These are phyloP conservation scores for Zosterops lateralis DNA, from an alignment of 2,113 vertebrate species.

Conservation along the genomic window DNA sequence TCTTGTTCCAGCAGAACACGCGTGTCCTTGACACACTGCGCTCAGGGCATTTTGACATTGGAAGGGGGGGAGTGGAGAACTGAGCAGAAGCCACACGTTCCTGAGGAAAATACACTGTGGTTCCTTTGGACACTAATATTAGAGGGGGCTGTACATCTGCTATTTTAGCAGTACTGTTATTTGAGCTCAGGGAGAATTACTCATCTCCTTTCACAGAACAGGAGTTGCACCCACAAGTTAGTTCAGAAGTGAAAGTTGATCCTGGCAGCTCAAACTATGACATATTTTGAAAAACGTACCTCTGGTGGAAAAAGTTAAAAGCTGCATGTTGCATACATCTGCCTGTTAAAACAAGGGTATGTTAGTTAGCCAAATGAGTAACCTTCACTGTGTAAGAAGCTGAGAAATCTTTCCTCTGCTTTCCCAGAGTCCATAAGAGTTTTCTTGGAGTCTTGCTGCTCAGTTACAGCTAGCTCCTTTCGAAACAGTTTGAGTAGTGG, in stretches of 20 bases:
- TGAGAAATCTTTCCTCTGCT: background rate
- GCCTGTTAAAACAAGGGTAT: background rate
- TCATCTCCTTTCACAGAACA: background rate
- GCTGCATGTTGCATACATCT: background rate
- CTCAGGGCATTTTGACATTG: background rate
- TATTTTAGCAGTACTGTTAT: background rate
- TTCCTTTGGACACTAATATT: background rate
- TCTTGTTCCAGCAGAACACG: background rate
- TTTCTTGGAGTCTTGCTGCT: background rate
- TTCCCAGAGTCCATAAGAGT: background rate
- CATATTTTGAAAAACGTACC: background rate
- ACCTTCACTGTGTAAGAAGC: background rate
- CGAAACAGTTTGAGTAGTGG: background rate
- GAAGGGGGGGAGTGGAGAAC: background rate
- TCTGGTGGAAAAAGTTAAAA: background rate
- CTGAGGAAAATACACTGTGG: constrained; percentile 48
- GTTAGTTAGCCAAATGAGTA: background rate
- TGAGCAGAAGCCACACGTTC: constrained; percentile 28
- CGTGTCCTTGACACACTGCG: background rate
- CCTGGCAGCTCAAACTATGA: background rate
- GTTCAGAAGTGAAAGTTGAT: background rate
- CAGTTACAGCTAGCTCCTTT: background rate
- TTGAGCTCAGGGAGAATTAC: background rate
- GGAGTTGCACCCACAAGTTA: background rate
- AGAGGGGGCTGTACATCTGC: background rate